Base-by-base conservation (phyloP, 2,113 vertebrate species). In the Eubucco bourcierii region DNA sequence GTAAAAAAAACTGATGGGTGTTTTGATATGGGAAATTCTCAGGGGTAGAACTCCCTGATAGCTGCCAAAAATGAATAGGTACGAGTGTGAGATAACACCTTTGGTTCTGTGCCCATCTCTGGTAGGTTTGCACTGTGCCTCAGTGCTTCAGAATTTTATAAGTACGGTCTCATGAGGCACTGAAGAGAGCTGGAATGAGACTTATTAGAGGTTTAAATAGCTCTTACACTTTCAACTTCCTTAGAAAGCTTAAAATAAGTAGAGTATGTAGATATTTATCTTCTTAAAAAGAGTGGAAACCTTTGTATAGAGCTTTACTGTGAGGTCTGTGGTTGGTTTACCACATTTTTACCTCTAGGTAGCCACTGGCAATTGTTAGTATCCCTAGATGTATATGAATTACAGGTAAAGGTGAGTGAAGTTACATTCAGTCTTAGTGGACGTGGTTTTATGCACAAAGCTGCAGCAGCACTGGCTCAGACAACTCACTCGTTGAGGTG, bases 21-120 rank as follows among this genome's bases (percentile, higher is more conserved):
- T 96, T 83, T 65, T 90, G 84, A 58, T 91, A 78, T 65, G 71
- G 0, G 4, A 85, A 39, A 72, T 91, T 84, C 89, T 95, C 50
- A 20, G 84, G 64, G 37, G 72, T 89, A 92, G 58, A 56, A 9
- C 72, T 90, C n/a, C 41, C 39, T 82, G 50, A 77, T 89, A 76
- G 39, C 91, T 94, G 31, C 72, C 53, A 93, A 67, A 84, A 87
- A 80, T 78, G 47, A 90, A 75, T 75, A 75, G 31, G 24, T 46
- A 31, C 1, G 1, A 63, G 47, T 79, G 73, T 88, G 88, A 86
- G 80, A 84, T 58, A 83, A 84, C 11, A 3, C 60, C 60, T 58
- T 96, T 84, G 89, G 31, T 92, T 87, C 72, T 70, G 52, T 94
- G 79, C 85, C 68, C 72, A 39, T 37, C 65, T 80, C 64, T 83